phyloP scores from a whole-genome alignment of 2,888 invertebrate species.

The Lobophora halterata region DNA sequence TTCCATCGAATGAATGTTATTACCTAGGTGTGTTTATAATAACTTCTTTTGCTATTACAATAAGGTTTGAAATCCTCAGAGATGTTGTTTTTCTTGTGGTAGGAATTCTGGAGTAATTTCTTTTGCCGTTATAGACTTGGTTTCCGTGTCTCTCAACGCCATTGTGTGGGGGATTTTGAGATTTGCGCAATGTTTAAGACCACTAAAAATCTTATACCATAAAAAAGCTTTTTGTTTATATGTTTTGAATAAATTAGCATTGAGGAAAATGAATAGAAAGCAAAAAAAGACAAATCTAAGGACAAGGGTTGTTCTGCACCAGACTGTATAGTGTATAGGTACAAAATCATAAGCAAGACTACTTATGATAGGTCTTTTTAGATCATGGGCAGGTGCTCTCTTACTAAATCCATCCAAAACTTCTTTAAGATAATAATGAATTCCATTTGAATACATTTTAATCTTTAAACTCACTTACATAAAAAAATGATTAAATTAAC shows the following conservation, averaged over 20 bases:
- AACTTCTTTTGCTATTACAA: constrained; percentile 21
- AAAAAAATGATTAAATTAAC: no score
- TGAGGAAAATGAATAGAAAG: neutral
- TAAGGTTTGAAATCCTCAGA: constrained; percentile 31
- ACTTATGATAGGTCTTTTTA: no score
- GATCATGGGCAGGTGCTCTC: no score
- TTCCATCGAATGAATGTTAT: constrained; percentile 34
- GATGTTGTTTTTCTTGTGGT: constrained; percentile 28
- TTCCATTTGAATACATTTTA: no score
- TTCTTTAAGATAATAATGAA: no score
- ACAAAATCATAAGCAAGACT: no score
- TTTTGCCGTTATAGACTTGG: constrained; percentile 43
- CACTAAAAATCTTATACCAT: constrained; percentile 12
- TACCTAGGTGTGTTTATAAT: constrained; percentile 26
- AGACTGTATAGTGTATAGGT: no score
- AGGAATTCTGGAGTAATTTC: constrained; percentile 50
- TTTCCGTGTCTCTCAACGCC: constrained; percentile 35
- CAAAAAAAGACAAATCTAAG: no score
- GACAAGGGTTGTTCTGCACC: no score
- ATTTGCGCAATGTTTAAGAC: constrained; percentile 17
- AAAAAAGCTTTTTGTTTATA: constrained; percentile 1
- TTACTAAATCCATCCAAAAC: no score
- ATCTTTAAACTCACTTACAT: no score
- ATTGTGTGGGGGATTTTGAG: constrained; percentile 39
- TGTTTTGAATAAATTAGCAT: neutral